Conservation (phyloP, 2,888 invertebrate genomes). For the Chrysolina oricalcia region DNA sequence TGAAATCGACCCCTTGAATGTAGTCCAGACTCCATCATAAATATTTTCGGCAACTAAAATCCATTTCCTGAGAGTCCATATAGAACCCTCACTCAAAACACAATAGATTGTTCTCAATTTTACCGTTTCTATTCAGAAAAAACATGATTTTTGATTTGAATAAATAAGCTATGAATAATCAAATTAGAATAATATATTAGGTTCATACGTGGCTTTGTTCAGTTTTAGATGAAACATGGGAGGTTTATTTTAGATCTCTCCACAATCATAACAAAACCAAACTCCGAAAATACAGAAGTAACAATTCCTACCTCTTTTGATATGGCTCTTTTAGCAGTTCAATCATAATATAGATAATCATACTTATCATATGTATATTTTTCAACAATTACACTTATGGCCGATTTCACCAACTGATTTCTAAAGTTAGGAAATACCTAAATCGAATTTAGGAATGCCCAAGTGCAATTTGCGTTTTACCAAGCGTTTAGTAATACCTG, state of each 20-base stretch:
- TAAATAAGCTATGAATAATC: slow-evolving; percentile 7
- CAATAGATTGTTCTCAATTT: not conserved
- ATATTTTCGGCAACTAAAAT: not conserved
- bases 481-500: too few relatives aligned
- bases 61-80: slow-evolving; percentile 3
- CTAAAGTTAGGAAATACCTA: too few relatives aligned
- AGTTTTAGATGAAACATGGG: not conserved
- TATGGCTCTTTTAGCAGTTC: too few relatives aligned
- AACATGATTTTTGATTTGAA: not conserved
- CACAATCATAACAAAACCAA: too few relatives aligned
- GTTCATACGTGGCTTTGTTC: not conserved
- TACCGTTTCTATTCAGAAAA: not conserved
- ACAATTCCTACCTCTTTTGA: too few relatives aligned
- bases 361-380: too few relatives aligned
- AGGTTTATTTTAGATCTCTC: not conserved
- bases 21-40: not conserved
- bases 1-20: not conserved
- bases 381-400: too few relatives aligned
- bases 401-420: too few relatives aligned
- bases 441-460: too few relatives aligned
- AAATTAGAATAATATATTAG: not conserved
- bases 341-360: too few relatives aligned
- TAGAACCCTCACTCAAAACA: not conserved
- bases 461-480: too few relatives aligned
- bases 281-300: too few relatives aligned